Evolutionary conservation across 2,888 invertebrate genomes (phyloP).

Genomic region (Drosophila nr. medialis): DNA sequence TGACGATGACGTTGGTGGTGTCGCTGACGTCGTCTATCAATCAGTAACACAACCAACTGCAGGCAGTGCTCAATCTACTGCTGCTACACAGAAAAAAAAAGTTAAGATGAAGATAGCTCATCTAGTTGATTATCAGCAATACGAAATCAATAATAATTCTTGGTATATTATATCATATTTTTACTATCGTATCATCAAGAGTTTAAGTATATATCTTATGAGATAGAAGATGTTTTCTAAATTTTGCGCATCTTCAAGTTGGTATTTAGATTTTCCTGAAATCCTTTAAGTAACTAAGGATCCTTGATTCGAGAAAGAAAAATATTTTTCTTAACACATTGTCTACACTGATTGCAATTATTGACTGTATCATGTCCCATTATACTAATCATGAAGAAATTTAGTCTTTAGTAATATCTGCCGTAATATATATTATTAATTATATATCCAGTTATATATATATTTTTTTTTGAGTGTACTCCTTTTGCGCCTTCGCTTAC

Average conservation of each 20-base stretch:
- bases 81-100: not conserved
- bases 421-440: not conserved
- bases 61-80: slow-evolving; percentile 9
- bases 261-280: not conserved
- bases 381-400: not conserved
- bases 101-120: not conserved
- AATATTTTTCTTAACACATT: not conserved
- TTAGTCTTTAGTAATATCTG: not conserved
- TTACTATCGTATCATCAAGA: not conserved
- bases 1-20: slow-evolving; percentile 64
- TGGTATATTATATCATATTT: no score
- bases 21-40: slow-evolving; percentile 78
- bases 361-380: no score
- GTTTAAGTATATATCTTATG: not conserved
- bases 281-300: not conserved
- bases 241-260: not conserved
- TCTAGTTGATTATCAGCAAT: not conserved
- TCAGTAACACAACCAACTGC: slow-evolving; percentile 57
- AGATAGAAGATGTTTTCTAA: not conserved
- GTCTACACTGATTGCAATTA: not conserved
- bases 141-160: not conserved
- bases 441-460: not conserved
- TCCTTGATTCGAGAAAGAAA: not conserved
- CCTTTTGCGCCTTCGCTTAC: not conserved
- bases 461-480: not conserved